Evolutionary conservation across 2,888 invertebrate species (phyloP).

Genomic region (Mimachlamys varia): DNA sequence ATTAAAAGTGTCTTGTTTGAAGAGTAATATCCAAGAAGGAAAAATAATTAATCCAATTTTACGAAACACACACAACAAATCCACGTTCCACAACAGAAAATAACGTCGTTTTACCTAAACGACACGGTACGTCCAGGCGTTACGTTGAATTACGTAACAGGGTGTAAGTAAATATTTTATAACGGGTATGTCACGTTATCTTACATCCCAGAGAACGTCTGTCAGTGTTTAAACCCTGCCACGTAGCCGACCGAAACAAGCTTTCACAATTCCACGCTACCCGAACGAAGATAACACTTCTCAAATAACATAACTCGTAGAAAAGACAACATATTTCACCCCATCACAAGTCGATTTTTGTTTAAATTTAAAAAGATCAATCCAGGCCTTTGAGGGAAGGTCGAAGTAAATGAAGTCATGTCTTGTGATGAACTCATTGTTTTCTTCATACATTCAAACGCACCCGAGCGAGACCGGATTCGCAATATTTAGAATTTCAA

Average conservation of each 20-base stretch:
- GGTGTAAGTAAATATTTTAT: not conserved
- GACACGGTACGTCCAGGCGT: no score
- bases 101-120: no score
- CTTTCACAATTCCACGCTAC: not conserved
- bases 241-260: not conserved
- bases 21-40: not conserved
- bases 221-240: not conserved
- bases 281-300: not conserved
- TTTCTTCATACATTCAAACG: not conserved
- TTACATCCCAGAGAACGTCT: not conserved
- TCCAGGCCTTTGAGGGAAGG: not conserved
- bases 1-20: not conserved
- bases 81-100: not conserved
- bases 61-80: not conserved
- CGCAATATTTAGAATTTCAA: not conserved
- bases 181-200: not conserved
- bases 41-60: not conserved
- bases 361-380: not conserved
- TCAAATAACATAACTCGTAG: not conserved
- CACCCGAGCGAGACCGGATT: not conserved
- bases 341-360: not conserved
- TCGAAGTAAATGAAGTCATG: not conserved
- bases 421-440: not conserved
- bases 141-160: no score
- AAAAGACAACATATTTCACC: not conserved